Percentiles rank a stretch among this genome's conserved stretches.
Evolutionary conservation across 2,797 vertebrate species (phyloP).

Genomic region (Calcarius lapponicus): DNA sequence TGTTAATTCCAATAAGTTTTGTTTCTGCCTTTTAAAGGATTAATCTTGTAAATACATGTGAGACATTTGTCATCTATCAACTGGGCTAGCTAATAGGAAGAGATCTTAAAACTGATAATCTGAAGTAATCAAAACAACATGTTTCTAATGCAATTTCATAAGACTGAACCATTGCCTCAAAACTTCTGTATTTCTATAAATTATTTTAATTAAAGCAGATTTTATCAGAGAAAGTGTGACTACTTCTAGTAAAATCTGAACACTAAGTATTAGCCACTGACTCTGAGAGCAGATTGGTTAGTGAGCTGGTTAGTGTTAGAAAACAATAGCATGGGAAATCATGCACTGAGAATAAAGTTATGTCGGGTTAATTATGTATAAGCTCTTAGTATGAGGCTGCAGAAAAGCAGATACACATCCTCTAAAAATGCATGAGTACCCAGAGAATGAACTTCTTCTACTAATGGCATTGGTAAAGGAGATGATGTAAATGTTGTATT

Average conservation of each 20-base stretch:
- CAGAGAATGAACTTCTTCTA: background rate
- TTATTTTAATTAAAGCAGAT: background rate
- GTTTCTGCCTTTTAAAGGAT: background rate
- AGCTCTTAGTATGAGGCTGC: background rate
- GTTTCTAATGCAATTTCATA: background rate
- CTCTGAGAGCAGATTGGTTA: background rate
- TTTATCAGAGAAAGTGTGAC: background rate
- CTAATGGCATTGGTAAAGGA: background rate
- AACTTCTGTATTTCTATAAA: background rate
- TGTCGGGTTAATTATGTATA: background rate
- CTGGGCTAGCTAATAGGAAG: background rate
- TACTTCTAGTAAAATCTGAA: background rate
- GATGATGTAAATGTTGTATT: background rate
- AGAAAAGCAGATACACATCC: background rate
- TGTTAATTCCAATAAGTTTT: background rate
- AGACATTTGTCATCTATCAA: background rate
- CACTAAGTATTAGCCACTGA: background rate
- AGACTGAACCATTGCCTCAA: background rate
- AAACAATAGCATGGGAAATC: background rate
- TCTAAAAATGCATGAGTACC: fast-evolving
- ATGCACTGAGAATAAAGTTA: background rate
- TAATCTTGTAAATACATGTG: background rate
- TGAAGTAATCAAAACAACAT: background rate
- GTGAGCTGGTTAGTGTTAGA: background rate
- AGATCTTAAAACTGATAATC: background rate